Conservation (phyloP, 1,140 invertebrate genomes). For the Hyphantria cunea region DNA sequence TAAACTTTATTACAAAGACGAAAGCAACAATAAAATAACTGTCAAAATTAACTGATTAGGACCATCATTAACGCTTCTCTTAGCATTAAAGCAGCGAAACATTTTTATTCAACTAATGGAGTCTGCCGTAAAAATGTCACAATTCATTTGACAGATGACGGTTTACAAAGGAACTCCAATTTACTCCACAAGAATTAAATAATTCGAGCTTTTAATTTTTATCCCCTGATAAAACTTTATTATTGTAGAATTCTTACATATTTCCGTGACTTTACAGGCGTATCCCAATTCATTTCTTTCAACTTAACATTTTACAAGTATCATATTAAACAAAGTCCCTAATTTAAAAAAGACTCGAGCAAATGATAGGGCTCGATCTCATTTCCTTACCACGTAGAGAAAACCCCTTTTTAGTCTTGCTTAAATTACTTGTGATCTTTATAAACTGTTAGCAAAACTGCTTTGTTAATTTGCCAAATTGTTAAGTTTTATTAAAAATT, state of each 20-base stretch:
- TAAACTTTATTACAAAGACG: not conserved
- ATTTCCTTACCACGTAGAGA: too few species aligned
- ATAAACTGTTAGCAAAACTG: constrained; percentile 41
- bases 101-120: constrained; percentile 46
- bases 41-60: constrained; percentile 23
- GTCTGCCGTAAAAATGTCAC: constrained; percentile 41
- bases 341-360: too few species aligned
- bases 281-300: too few species aligned
- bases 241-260: constrained; percentile 7
- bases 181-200: constrained; percentile 39
- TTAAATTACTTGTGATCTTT: constrained; percentile 28
- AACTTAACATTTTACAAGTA: too few species aligned
- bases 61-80: constrained; percentile 18
- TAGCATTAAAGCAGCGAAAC: constrained; percentile 36
- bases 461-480: constrained; percentile 59
- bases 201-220: constrained; percentile 41
- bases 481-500: constrained; percentile 44
- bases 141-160: constrained; percentile 47
- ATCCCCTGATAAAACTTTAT: constrained; percentile 30
- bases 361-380: too few species aligned
- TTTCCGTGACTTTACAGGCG: constrained; percentile 14
- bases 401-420: constrained; percentile 28
- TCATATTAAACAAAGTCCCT: too few species aligned
- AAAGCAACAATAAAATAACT: constrained; percentile 11
- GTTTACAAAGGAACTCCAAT: constrained; percentile 41